phyloP scores from a whole-genome alignment of 2,113 vertebrate genomes.

The Ameiurus melas region DNA sequence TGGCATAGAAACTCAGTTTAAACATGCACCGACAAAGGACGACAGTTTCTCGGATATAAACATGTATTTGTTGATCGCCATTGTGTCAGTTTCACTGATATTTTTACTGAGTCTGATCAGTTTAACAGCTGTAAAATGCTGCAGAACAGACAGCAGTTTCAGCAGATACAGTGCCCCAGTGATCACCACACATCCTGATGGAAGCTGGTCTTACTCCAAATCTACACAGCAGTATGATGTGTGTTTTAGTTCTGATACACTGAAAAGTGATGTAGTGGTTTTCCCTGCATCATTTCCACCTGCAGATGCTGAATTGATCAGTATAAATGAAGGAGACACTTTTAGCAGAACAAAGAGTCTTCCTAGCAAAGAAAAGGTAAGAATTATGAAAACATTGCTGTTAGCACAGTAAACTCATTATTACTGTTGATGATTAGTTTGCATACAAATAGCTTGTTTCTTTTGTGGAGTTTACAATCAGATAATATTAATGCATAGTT shows the following conservation, averaged over 20 bases:
- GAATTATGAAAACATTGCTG: neutral
- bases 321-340: slow-evolving; percentile 57
- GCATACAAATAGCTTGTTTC: neutral
- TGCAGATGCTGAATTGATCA: slow-evolving; percentile 56
- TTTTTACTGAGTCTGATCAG: slow-evolving; percentile 68
- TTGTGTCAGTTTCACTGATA: slow-evolving; percentile 71
- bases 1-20: slow-evolving; percentile 64
- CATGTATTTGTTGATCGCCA: slow-evolving; percentile 67
- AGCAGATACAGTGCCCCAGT: slow-evolving; percentile 64
- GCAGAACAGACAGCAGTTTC: slow-evolving; percentile 59
- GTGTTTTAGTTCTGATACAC: slow-evolving; percentile 61
- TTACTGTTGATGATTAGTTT: neutral
- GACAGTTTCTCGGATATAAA: slow-evolving; percentile 67
- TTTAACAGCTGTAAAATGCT: slow-evolving; percentile 66
- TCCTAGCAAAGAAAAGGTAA: slow-evolving; percentile 60
- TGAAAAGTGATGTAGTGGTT: slow-evolving; percentile 55
- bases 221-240: slow-evolving; percentile 66
- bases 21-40: slow-evolving; percentile 57
- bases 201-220: slow-evolving; percentile 68
- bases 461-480: neutral
- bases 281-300: slow-evolving; percentile 46
- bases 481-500: neutral
- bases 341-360: slow-evolving; percentile 55
- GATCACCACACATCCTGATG: slow-evolving; percentile 70
- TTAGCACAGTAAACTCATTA: neutral